phyloP scores from a whole-genome alignment of 2,888 invertebrate genomes.

The Dorcus parallelipipedus region DNA sequence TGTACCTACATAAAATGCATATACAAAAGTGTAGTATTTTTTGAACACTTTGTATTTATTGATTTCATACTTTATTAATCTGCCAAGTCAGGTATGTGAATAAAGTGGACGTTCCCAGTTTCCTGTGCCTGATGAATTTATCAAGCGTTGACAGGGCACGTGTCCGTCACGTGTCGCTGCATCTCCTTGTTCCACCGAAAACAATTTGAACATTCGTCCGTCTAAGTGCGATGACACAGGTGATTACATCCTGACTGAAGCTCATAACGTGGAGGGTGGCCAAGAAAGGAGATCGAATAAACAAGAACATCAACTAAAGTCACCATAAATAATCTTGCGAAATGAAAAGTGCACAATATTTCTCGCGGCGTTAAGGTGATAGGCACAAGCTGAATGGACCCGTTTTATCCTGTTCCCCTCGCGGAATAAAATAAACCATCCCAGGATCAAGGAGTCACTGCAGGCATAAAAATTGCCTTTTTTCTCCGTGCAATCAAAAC shows the following conservation, averaged over 20 bases:
- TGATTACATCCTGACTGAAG: conserved; percentile 1
- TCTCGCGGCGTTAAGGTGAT: neutral
- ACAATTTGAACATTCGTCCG: conserved; percentile 6
- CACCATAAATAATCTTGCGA: neutral
- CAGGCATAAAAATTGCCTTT: conserved; percentile 45
- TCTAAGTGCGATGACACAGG: conserved; percentile 6
- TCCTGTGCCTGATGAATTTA: conserved; percentile 13
- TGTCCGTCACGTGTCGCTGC: conserved; percentile 29
- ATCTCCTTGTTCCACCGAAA: conserved; percentile 24
- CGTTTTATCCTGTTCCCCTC: conserved; percentile 11
- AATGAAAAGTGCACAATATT: conserved; percentile 4
- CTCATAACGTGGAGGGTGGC: neutral
- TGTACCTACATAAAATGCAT: too few relatives aligned
- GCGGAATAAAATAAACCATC: conserved; percentile 25
- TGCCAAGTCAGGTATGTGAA: conserved; percentile 10
- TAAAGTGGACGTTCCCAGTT: conserved; percentile 2
- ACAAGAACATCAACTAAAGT: neutral
- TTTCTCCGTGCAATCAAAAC: conserved; percentile 39
- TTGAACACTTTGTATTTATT: neutral
- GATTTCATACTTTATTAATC: neutral
- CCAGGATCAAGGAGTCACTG: conserved; percentile 33
- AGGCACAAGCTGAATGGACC: neutral
- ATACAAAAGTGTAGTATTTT: too few relatives aligned
- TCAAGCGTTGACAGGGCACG: conserved; percentile 27
- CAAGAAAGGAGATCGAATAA: neutral